Evolutionary conservation across 2,797 vertebrate species (phyloP).

Genomic region (Danio kyathit): DNA sequence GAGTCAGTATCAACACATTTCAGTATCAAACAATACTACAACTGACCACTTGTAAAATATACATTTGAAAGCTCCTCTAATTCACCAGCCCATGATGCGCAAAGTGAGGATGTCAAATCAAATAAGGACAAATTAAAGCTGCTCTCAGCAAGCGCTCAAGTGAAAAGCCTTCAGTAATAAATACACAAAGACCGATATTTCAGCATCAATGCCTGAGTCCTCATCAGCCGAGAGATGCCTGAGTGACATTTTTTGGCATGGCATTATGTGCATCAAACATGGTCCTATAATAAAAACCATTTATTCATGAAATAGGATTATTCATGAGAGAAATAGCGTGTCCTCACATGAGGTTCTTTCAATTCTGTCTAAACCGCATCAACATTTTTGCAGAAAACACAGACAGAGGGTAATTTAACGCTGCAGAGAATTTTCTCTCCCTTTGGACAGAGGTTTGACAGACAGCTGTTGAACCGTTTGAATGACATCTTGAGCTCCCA

Average conservation of each 20-base stretch:
- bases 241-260: constrained; percentile 69
- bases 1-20: too few species aligned
- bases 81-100: constrained; percentile 52
- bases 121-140: constrained; percentile 70
- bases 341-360: constrained; percentile 45
- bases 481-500: constrained; percentile 42
- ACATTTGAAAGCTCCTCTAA: background rate
- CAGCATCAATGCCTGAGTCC: constrained; percentile 16
- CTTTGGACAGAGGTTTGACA: constrained; percentile 32
- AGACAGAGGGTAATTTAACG: constrained; percentile 45
- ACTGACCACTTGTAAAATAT: constrained; percentile 1
- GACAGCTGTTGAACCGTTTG: constrained; percentile 43
- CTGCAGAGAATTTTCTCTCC: constrained; percentile 30
- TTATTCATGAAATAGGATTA: constrained; percentile 75
- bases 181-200: constrained; percentile 64
- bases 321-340: constrained; percentile 66
- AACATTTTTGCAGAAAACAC: constrained; percentile 39
- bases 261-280: constrained; percentile 61
- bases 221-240: constrained; percentile 46
- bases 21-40: too few species aligned
- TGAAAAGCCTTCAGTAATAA: constrained; percentile 62
- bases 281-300: constrained; percentile 61
- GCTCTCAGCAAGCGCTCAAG: constrained; percentile 53
- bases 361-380: constrained; percentile 28
- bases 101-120: constrained; percentile 68